Evolutionary conservation across 2,113 vertebrate species (phyloP), one percentile per base, ranked within the genome.

Genomic region (Pitta sordida): DNA sequence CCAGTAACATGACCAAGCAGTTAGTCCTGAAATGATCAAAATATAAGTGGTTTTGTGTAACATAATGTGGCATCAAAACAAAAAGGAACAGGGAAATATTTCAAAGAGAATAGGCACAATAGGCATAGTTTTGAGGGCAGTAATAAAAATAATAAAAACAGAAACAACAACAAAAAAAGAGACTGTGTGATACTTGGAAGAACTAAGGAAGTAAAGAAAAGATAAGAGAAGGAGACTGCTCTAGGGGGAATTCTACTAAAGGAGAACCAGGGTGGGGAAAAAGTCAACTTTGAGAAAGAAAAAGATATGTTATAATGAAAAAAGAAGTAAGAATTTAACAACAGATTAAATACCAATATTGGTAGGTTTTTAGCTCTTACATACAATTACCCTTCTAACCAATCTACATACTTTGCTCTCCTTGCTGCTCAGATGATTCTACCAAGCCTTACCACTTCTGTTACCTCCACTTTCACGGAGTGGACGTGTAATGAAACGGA

Each of bases 181-280:
- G 14, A 53, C 14, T 78, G 23, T 58, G 14, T 39, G 12, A 53
- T 32, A 51, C 6, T 21, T 37, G n/a, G 52, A 76, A 63, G 11
- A 89, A 77, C 3, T 62, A 56, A 63, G 67, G 27, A 46, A 44
- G 14, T 15, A 34, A 46, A 71, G n/a, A 41, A 34, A 46, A 71
- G n/a, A 41, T 27, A 78, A 52, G 43, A 91, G 23, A 41, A 65
- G 6, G 12, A 43, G 26, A 39, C 18, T 85, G 26, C 22, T 80
- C 16, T 15, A 49, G 16, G 18, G 9, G 5, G 15, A 92, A 34
- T 56, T 53, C 69, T 58, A 65, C 30, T 46, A 17, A 22, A 56
- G 10, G 2, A 73, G 13, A 83, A 75, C 0, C 12, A 3, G 11
- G 6, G 4, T n/a, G 6, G 2, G 2, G 16, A 11, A 29, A n/a